Percentiles rank a stretch among this genome's conserved stretches.
These are phyloP conservation scores for Tricholaema leucomelas DNA, from an alignment of 2,113 vertebrate species.

Conservation along the genomic window DNA sequence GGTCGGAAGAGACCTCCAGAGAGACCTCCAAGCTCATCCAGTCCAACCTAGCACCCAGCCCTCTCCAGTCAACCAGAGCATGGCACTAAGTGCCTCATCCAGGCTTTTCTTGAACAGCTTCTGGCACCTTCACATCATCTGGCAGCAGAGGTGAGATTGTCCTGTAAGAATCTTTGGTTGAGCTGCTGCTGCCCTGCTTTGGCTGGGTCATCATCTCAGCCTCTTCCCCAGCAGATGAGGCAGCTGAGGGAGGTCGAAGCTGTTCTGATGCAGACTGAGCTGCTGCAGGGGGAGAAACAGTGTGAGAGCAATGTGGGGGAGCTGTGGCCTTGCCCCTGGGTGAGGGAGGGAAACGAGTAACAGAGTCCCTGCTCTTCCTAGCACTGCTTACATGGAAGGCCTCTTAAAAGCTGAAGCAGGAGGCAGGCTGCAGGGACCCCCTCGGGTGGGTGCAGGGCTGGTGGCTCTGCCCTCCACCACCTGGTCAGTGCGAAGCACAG, in stretches of 20 bases:
- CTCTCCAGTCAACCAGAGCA: no score
- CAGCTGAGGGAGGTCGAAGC: neutral
- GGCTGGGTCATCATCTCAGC: rapidly evolving
- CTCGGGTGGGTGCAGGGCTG: neutral
- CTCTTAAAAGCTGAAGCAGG: neutral
- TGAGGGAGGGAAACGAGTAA: neutral
- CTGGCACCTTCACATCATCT: no score
- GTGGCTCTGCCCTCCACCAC: neutral
- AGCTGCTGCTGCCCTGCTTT: neutral
- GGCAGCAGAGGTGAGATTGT: rapidly evolving
- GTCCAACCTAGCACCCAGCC: no score
- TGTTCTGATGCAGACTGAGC: neutral
- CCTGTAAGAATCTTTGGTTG: neutral
- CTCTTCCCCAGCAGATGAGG: neutral
- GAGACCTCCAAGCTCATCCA: no score
- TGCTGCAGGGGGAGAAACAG: neutral
- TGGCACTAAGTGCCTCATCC: no score
- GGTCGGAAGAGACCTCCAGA: no score
- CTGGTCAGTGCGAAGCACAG: neutral
- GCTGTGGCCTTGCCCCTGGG: neutral
- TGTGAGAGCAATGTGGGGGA: neutral
- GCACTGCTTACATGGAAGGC: neutral
- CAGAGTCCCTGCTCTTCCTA: neutral
- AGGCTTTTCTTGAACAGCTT: no score
- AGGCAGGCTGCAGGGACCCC: neutral